A percentile compares a stretch with the other conserved stretches of the same genome.
Conservation (phyloP, 2,113 vertebrate species). For the Sebastes schlegelii region DNA sequence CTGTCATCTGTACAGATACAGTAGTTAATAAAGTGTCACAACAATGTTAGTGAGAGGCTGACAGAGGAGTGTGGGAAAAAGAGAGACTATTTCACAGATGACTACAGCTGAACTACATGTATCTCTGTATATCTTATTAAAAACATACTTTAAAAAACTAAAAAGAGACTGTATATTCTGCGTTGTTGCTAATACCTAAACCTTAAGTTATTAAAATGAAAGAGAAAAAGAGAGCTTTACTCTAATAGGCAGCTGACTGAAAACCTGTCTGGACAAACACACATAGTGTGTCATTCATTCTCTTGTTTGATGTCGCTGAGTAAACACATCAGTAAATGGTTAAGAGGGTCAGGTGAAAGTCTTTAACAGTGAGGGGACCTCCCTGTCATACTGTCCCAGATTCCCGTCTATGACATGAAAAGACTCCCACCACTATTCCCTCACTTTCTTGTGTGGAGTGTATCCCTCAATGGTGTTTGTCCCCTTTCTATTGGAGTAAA, state of each 20-base stretch:
- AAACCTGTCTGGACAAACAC: slow-evolving; percentile 30
- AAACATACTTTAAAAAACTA: neutral
- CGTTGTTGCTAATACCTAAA: neutral
- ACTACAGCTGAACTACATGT: neutral
- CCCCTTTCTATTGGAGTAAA: slow-evolving; percentile 50
- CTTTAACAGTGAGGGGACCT: slow-evolving; percentile 18
- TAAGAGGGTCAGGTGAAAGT: slow-evolving; percentile 40
- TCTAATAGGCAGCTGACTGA: neutral
- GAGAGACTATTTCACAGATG: slow-evolving; percentile 2
- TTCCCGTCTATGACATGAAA: slow-evolving; percentile 55
- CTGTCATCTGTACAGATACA: slow-evolving; percentile 64
- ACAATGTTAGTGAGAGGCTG: slow-evolving; percentile 6
- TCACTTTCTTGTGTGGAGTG: slow-evolving; percentile 22
- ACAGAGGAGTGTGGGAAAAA: slow-evolving; percentile 29
- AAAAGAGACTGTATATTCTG: neutral
- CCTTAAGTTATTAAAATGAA: neutral
- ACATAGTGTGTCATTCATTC: neutral
- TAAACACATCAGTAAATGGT: slow-evolving; percentile 41
- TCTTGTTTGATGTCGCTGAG: slow-evolving; percentile 52
- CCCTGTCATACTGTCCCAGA: slow-evolving; percentile 33
- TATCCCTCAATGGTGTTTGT: slow-evolving; percentile 50
- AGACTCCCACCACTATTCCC: slow-evolving; percentile 37
- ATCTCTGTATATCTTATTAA: neutral
- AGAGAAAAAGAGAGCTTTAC: neutral
- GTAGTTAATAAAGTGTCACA: slow-evolving; percentile 47